A percentile compares a stretch with the other conserved stretches of the same genome.
Evolutionary conservation across 2,113 vertebrate species (phyloP).

Genomic region (Psilopogon haemacephalus): DNA sequence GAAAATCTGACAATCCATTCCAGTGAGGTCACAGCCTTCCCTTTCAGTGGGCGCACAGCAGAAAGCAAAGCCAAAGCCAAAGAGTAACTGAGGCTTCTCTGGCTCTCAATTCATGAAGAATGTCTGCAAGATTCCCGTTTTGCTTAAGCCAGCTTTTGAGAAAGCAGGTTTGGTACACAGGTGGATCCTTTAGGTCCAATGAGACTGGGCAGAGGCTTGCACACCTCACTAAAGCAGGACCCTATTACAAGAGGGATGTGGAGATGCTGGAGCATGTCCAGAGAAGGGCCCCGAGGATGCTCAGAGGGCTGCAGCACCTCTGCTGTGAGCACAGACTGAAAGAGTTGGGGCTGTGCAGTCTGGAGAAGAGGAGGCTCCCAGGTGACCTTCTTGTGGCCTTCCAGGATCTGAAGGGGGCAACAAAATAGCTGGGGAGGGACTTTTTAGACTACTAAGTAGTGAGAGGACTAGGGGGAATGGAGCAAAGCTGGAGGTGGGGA

Average conservation of each 20-base stretch:
- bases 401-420: too few relatives aligned
- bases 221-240: background rate
- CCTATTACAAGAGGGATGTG: too few relatives aligned
- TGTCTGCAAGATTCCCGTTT: slow-evolving; percentile 10
- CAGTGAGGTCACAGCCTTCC: slow-evolving; percentile 29
- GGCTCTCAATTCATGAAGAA: background rate
- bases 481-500: too few relatives aligned
- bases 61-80: slow-evolving; percentile 13
- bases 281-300: background rate
- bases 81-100: slow-evolving; percentile 50
- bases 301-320: too few relatives aligned
- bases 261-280: background rate
- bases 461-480: too few relatives aligned
- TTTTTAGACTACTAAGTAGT: too few relatives aligned
- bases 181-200: background rate
- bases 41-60: slow-evolving; percentile 17
- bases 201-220: background rate
- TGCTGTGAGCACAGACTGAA: too few relatives aligned
- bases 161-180: background rate
- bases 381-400: too few relatives aligned
- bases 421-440: too few relatives aligned
- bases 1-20: background rate
- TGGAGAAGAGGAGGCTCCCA: too few relatives aligned
- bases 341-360: too few relatives aligned
- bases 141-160: slow-evolving; percentile 21